Base-by-base conservation (phyloP, 1,140 invertebrate species). In the Gonioctena quinquepunctata region DNA sequence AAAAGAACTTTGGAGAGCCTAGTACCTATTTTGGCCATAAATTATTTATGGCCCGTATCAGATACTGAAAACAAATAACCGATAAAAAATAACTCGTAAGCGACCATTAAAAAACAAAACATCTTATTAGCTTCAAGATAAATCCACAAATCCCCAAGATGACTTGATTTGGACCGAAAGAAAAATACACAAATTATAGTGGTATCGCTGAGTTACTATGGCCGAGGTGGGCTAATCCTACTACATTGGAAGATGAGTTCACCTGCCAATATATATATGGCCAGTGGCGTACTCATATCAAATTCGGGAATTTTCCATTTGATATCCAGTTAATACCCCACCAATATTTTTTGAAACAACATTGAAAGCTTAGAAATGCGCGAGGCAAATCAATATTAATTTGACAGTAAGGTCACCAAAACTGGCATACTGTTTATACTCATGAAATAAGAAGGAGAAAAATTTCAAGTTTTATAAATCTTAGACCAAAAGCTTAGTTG, bases 81-180 rank as follows among this genome's bases (percentile, higher is more conserved):
- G 68, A 54, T 64, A 67, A 66, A 61, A 70, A 70, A 49, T 26
- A 25, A 19, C 59, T 62, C 66, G 48, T 42, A 66, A 72, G 60
- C 65, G 56, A 61, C 64, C 65, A 76, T 76, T 76, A 76, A 73
- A 74, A 66, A 49, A 64, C 67, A 66, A 69, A 74, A 70, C 71
- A 69, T 59, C 62, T 76, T 71, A 76, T 76, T 76, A 73, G 48
- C 69, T 67, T 71, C 69, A 65, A 71, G 72, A 76, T 74, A 73
- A 68, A 73, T 75, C 71, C 67, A 73, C 69, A 73, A 75, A 76
- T 74, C 69, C 69, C 65, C 64, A 60, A 79, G 79, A 79, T 76
- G 76, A 77, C 73, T 76, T 78, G 75, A 78, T 78, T 78, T 70
- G 56, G 69, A 64, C 26, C 67, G 67, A 71, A 71, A 72, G 18